Conservation (phyloP, 2,113 vertebrate species). For the Oncorhynchus tshawytscha region DNA sequence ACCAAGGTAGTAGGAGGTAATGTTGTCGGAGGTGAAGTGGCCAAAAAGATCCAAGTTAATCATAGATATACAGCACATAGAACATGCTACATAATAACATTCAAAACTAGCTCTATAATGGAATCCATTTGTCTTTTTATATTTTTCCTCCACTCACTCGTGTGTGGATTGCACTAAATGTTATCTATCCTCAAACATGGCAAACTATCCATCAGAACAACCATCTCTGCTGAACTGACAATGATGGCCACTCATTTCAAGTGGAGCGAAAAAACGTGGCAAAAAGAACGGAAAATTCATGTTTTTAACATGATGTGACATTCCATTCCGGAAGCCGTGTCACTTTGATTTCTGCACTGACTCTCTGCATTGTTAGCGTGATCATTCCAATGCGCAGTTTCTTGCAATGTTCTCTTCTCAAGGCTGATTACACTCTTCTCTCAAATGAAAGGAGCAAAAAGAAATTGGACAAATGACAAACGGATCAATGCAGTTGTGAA, state of each 20-base stretch:
- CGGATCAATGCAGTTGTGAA: neutral
- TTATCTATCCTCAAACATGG: neutral
- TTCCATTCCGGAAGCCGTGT: neutral
- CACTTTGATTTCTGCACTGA: slow-evolving; percentile 8
- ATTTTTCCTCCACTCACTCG: neutral
- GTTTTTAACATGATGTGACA: neutral
- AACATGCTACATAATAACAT: no score
- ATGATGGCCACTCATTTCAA: neutral
- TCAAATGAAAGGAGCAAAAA: neutral
- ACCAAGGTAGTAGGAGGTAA: no score
- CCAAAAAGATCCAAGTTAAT: neutral
- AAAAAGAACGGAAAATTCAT: neutral
- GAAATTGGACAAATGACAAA: neutral
- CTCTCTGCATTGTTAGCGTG: slow-evolving; percentile 1
- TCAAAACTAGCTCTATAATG: no score
- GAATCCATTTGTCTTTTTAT: neutral
- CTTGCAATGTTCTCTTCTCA: neutral
- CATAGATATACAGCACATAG: neutral
- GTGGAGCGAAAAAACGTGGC: neutral
- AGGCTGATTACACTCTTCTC: neutral
- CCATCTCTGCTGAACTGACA: neutral
- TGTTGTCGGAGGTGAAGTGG: no score
- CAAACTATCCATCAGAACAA: neutral
- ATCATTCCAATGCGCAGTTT: slow-evolving; percentile 2
- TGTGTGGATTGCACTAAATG: neutral